Evolutionary conservation across 2,888 invertebrate genomes (phyloP), one percentile per base, ranked within the genome.

Genomic region (Heteropelma amictum): DNA sequence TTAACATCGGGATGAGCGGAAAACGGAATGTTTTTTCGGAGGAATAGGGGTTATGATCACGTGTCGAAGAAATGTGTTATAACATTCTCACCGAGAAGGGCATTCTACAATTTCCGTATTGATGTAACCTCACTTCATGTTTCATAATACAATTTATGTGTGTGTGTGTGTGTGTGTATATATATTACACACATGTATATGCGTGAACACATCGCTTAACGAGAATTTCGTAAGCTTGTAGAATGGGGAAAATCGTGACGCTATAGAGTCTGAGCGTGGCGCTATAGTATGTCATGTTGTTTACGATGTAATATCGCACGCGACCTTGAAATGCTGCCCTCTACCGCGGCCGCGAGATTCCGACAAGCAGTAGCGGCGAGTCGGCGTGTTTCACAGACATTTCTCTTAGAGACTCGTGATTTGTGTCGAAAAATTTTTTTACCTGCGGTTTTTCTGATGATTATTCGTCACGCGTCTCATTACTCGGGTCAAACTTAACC

Each of bases 261-360:
- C 28, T 35, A 63, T 70, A 19, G 28, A 53, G 58, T 23, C 26
- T 53, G 21, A 70, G 33, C 45, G 30, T 35, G 33, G 45, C 21
- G 63, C 12, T 40, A 23, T 8, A 8, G 47, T n/a, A 40, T 19
- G 40, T 21, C 38, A 45, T 53, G 54, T 54, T 72, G 61, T 67
- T 67, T 60, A 67, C 67, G 60, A 67, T 72, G 67, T 54, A 61
- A 67, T 61, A 60, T 54, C 45, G 35, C 40, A 14, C 28, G n/a
- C 56, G 71, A 71, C 75, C 71, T 75, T 61, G 61, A 56, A 45
- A 8, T 28, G 23, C 1, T 51, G 7, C 54, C 61, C 35, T 47
- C 26, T 23, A 10, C 54, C 23, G 21, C 56, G 6, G 2, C 19
- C 7, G 8, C 19, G 12, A 51, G 53, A 42, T 64, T 60, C 58